phyloP scores from a whole-genome alignment of 2,888 invertebrate species.

The Chelonus formosanus region DNA sequence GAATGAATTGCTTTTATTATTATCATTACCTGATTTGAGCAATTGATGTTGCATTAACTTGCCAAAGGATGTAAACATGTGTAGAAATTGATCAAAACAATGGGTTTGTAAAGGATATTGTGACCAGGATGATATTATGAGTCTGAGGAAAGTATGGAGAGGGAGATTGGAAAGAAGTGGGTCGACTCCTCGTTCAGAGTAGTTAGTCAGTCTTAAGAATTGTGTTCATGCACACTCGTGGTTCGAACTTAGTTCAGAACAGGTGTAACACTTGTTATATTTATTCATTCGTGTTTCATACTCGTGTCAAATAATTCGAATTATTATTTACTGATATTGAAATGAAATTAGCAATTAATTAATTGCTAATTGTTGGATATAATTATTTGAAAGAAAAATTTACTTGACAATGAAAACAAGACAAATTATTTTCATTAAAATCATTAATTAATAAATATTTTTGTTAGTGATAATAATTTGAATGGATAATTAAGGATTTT shows the following conservation, averaged over 20 bases:
- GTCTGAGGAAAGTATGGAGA: conserved; percentile 17
- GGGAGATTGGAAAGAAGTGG: conserved; percentile 17
- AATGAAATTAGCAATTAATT: too few relatives aligned
- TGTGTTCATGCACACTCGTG: conserved; percentile 13
- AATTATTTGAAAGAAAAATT: too few relatives aligned
- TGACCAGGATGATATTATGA: conserved; percentile 13
- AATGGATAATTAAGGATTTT: too few relatives aligned
- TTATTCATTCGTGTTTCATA: conserved; percentile 40
- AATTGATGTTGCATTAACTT: background rate
- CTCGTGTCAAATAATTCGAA: background rate
- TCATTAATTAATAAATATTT: too few relatives aligned
- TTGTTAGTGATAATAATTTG: too few relatives aligned
- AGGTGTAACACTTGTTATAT: conserved; percentile 49
- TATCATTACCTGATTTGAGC: background rate
- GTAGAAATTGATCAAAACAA: background rate
- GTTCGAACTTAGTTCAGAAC: background rate
- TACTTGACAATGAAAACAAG: too few relatives aligned
- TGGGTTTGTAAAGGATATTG: background rate
- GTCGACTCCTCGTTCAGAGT: conserved; percentile 11
- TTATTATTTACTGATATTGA: too few relatives aligned
- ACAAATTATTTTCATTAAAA: too few relatives aligned
- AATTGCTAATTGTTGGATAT: too few relatives aligned
- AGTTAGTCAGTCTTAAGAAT: background rate
- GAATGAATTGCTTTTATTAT: background rate
- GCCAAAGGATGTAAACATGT: background rate